Conservation (phyloP, 2,113 vertebrate species). For the Albula goreensis region DNA sequence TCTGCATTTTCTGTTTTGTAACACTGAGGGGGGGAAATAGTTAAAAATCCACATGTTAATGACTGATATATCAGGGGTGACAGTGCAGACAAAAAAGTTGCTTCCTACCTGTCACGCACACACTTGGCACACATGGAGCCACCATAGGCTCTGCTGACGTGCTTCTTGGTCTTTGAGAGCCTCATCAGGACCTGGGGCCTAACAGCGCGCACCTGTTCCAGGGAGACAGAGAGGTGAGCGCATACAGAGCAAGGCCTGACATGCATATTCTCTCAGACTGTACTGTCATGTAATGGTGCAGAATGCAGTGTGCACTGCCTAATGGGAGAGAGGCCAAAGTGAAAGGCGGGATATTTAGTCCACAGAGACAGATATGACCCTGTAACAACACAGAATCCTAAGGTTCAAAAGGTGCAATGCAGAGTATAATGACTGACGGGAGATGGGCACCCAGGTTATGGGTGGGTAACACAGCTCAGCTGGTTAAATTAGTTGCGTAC, state of each 20-base stretch:
- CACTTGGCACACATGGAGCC: slow-evolving; percentile 98
- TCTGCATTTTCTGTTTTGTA: too few relatives aligned
- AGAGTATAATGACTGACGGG: too few relatives aligned
- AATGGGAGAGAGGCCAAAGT: not conserved
- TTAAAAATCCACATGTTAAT: too few relatives aligned
- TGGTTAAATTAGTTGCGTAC: too few relatives aligned
- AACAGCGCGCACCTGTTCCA: slow-evolving; percentile 85
- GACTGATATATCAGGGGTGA: too few relatives aligned
- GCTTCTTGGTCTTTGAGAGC: slow-evolving; percentile 97
- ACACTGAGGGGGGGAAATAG: too few relatives aligned
- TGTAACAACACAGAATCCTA: not conserved
- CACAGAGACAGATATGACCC: not conserved
- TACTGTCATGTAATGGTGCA: not conserved
- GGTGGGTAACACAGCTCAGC: too few relatives aligned
- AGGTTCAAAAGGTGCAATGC: too few relatives aligned
- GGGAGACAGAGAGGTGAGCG: not conserved
- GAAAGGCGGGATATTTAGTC: not conserved
- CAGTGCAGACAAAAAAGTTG: too few relatives aligned
- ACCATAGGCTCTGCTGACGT: slow-evolving; percentile 94
- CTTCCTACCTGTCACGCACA: slow-evolving; percentile 90
- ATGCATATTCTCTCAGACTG: not conserved
- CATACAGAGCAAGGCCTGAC: not conserved
- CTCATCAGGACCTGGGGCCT: slow-evolving; percentile 97
- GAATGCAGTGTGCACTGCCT: not conserved
- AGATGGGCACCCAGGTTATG: too few relatives aligned